A percentile compares a stretch with the other conserved stretches of the same genome.
These are phyloP conservation scores for Rhincodon typus DNA, from an alignment of 2,797 vertebrate species.

Conservation along the genomic window DNA sequence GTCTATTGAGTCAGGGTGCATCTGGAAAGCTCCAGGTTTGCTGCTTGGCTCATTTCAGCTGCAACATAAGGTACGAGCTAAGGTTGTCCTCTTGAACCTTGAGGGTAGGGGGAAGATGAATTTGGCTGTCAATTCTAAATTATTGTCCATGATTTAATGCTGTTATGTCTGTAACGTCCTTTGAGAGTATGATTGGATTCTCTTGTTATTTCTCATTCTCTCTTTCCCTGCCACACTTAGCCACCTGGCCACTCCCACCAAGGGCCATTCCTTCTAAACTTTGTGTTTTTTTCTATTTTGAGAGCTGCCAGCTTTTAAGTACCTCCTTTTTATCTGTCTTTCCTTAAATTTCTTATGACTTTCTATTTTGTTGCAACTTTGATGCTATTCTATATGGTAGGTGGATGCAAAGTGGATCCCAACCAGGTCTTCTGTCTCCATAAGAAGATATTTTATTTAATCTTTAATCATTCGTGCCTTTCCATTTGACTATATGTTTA, in stretches of 20 bases:
- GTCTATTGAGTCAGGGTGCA: neutral
- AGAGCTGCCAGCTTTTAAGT: neutral
- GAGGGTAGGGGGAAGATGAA: neutral
- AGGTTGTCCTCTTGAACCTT: neutral
- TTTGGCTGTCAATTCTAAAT: neutral
- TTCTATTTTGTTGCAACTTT: neutral
- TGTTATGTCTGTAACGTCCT: neutral
- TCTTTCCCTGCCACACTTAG: neutral
- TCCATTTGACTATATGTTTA: neutral
- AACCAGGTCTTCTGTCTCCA: neutral
- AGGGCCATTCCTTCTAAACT: neutral
- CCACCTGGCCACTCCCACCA: neutral
- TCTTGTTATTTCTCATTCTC: conserved; percentile 33
- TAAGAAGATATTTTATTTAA: neutral
- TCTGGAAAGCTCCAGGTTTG: neutral
- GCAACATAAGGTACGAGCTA: neutral
- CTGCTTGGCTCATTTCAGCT: conserved; percentile 27
- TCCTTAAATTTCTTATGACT: neutral
- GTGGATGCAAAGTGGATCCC: neutral
- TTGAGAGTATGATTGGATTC: neutral
- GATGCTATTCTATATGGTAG: neutral
- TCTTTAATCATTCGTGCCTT: neutral
- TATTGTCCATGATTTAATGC: neutral
- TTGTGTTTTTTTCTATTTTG: neutral
- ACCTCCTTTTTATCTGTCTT: neutral